These are phyloP conservation scores for Rhegmatorhina hoffmannsi DNA, from an alignment of 2,113 vertebrate species.

Conservation along the genomic window DNA sequence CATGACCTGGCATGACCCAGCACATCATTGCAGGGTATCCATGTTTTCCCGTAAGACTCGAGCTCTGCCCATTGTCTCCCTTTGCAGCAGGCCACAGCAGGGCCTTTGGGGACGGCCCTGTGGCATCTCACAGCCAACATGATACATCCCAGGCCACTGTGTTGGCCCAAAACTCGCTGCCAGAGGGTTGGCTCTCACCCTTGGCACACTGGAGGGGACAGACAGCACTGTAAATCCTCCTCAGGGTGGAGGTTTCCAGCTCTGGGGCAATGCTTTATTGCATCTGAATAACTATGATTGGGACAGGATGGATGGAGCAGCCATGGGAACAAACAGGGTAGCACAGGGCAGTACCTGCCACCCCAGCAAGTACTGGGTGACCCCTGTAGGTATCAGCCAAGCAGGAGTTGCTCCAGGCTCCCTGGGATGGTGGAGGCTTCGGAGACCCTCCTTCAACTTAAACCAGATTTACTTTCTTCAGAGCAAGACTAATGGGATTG, in stretches of 20 bases:
- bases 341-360: not conserved
- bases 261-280: not conserved
- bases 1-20: not conserved
- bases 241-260: not conserved
- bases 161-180: accelerated
- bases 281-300: not conserved
- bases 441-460: not conserved
- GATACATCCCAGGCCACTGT: not conserved
- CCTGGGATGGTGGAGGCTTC: not conserved
- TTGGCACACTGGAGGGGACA: not conserved
- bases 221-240: not conserved
- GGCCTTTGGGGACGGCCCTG: accelerated
- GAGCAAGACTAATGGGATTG: not conserved
- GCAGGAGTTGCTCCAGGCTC: not conserved
- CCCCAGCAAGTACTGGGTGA: not conserved
- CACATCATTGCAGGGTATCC: not conserved
- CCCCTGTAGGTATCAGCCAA: not conserved
- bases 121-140: not conserved
- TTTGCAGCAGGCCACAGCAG: not conserved
- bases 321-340: not conserved
- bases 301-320: accelerated
- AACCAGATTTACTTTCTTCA: not conserved
- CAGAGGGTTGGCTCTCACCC: not conserved
- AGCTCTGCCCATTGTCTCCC: not conserved
- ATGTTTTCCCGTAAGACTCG: accelerated